Percentiles rank a stretch among this genome's conserved stretches.
phyloP scores from a whole-genome alignment of 1,140 invertebrate species.

The Polypedilum vanderplanki region DNA sequence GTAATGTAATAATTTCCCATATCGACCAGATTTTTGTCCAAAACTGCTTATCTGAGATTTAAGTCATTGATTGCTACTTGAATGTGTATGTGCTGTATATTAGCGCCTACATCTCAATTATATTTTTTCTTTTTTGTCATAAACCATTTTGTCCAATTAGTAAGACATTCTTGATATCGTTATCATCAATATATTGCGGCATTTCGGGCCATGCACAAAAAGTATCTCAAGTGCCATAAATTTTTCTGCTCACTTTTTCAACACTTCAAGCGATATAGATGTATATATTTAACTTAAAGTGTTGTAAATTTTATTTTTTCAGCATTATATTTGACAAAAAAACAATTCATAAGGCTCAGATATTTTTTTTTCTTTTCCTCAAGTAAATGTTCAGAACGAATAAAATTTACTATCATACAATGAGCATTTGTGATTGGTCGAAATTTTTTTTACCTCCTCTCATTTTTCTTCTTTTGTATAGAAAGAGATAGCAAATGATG shows the following conservation, averaged over 20 bases:
- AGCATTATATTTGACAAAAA: background rate
- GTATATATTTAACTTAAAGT: background rate
- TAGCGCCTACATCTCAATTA: too few species aligned
- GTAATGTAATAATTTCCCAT: too few species aligned
- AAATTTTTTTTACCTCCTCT: background rate
- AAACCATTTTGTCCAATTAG: conserved; percentile 3
- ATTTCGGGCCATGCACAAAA: background rate
- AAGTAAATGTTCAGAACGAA: too few species aligned
- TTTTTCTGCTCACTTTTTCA: background rate
- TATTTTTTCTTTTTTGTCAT: background rate
- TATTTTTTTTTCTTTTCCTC: background rate
- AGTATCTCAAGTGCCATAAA: background rate
- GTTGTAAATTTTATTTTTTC: background rate
- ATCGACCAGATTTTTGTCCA: too few species aligned
- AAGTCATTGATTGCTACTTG: too few species aligned
- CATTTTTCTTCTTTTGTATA: too few species aligned
- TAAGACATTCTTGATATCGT: background rate
- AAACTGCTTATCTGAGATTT: too few species aligned
- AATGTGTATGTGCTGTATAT: too few species aligned
- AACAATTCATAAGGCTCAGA: background rate
- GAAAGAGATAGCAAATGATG: too few species aligned
- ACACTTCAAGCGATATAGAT: background rate
- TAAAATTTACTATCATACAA: too few species aligned
- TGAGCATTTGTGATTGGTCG: background rate
- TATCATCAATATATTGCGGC: background rate